These are phyloP conservation scores for Bruchidius siliquastri DNA, from an alignment of 2,888 invertebrate genomes.

Conservation along the genomic window DNA sequence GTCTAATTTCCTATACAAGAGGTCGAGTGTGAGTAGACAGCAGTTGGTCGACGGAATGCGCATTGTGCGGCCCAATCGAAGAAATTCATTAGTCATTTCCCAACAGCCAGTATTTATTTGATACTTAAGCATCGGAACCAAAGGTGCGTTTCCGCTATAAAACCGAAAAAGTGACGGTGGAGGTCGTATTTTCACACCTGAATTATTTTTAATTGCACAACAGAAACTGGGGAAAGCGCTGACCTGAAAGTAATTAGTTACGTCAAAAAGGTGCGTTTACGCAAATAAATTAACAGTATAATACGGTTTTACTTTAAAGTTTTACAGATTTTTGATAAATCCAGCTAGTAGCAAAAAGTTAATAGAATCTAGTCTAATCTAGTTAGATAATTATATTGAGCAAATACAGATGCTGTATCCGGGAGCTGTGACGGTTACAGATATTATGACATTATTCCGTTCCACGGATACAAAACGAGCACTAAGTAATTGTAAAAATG, in stretches of 20 bases:
- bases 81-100: constrained; percentile 28
- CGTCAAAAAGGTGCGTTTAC: background rate
- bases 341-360: too few relatives aligned
- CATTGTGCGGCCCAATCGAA: constrained; percentile 15
- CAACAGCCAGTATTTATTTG: constrained; percentile 21
- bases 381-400: too few relatives aligned
- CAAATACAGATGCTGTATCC: too few relatives aligned
- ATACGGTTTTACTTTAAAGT: too few relatives aligned
- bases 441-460: too few relatives aligned
- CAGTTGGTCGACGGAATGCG: background rate
- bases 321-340: too few relatives aligned
- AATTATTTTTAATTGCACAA: background rate
- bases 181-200: background rate
- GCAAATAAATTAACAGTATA: background rate
- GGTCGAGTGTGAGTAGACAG: background rate
- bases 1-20: background rate
- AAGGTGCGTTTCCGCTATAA: constrained; percentile 22
- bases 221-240: background rate
- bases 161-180: background rate
- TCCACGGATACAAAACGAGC: too few relatives aligned
- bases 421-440: too few relatives aligned
- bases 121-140: constrained; percentile 19
- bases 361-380: too few relatives aligned
- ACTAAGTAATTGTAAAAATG: too few relatives aligned
- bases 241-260: background rate